phyloP scores from a whole-genome alignment of 2,888 invertebrate species.

The Schizaphis graminum region DNA sequence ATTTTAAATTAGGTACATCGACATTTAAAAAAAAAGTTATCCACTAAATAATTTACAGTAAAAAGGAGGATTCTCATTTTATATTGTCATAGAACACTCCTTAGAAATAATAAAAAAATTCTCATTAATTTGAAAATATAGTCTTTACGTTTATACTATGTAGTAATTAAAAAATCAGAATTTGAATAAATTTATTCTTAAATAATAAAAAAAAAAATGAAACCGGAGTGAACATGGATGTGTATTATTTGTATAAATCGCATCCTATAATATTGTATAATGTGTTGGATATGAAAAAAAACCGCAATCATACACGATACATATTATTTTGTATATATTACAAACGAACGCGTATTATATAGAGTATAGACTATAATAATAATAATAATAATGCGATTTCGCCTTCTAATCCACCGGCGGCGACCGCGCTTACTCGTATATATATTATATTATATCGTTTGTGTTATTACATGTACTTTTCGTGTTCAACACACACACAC shows the following conservation, averaged over 20 bases:
- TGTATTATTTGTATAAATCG: background rate
- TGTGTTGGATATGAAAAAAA: background rate
- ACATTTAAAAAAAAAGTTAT: no score
- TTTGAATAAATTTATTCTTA: no score
- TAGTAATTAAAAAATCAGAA: no score
- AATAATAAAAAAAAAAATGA: no score
- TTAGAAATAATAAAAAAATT: no score
- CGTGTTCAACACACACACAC: background rate
- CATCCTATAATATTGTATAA: background rate
- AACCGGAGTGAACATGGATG: no score
- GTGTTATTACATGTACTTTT: constrained; percentile 20
- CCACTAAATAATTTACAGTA: no score
- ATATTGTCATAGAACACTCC: no score
- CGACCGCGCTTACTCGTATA: background rate
- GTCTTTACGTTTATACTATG: no score
- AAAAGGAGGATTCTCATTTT: no score
- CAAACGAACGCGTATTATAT: background rate
- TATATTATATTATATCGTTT: constrained; percentile 5
- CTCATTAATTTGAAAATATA: no score
- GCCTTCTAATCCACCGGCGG: constrained; percentile 35
- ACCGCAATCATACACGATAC: background rate
- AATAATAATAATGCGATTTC: constrained; percentile 36
- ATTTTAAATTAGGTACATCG: no score
- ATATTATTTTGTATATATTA: background rate
- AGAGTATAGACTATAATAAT: background rate